A percentile compares a stretch with the other conserved stretches of the same genome.
These are phyloP conservation scores for Sebastiscus albofasciatus DNA, from an alignment of 2,797 vertebrate genomes.

Conservation along the genomic window DNA sequence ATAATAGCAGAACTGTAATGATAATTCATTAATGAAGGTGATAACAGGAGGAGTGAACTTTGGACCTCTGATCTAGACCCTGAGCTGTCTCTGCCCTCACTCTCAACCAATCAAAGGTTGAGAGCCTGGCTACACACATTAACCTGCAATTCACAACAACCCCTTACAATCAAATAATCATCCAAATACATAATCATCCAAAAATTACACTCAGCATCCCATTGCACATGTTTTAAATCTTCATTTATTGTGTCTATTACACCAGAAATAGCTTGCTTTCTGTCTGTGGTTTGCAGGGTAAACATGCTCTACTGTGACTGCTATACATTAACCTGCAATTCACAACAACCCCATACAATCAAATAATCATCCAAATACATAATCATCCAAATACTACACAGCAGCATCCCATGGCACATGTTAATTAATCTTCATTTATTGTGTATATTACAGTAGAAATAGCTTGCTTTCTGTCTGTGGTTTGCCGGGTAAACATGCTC, in stretches of 20 bases:
- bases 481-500: slow-evolving; percentile 39
- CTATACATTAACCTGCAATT: slow-evolving; percentile 72
- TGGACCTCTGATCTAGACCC: slow-evolving; percentile 61
- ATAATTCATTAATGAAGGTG: neutral
- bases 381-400: neutral
- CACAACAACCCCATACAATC: slow-evolving; percentile 14
- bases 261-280: neutral
- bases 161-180: neutral
- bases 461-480: slow-evolving; percentile 5
- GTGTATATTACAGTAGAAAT: neutral
- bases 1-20: neutral
- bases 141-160: slow-evolving; percentile 58
- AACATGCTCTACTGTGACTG: slow-evolving; percentile 24
- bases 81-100: slow-evolving; percentile 46
- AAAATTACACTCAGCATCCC: neutral
- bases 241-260: fast-evolving
- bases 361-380: neutral
- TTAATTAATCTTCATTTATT: too few relatives aligned
- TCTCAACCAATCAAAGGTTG: slow-evolving; percentile 63
- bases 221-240: fast-evolving
- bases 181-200: neutral
- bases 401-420: fast-evolving
- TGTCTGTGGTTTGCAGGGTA: slow-evolving; percentile 23
- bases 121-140: slow-evolving; percentile 64
- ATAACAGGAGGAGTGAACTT: slow-evolving; percentile 70